Base-by-base conservation (phyloP, 2,113 vertebrate genomes). In the Cyprinodon tularosa region DNA sequence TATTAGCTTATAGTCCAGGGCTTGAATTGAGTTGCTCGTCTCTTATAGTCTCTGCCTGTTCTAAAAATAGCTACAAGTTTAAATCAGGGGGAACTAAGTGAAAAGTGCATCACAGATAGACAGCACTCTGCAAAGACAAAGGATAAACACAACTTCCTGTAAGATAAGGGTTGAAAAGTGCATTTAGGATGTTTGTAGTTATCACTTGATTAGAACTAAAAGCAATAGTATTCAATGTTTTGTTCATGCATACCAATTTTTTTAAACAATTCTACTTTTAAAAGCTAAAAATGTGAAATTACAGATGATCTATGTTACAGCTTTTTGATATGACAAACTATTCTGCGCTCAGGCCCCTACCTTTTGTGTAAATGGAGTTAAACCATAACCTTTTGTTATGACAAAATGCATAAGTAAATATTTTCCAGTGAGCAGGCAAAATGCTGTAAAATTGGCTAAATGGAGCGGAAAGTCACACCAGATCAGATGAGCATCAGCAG, bases 401-500 rank as follows among this genome's bases (percentile, higher is more conserved):
- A 14, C 6, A 65, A 29, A 66, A 65, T n/a, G 20, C 12, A 76
- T 1, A 20, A 63, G 17, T 14, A 60, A 12, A 10, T 59, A 73
- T 60, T 1, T 12, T 20, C 66, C 38, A 13, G 36, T 40, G 47
- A 48, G 29, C 42, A 69, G 57, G 37, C 60, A 38, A 82, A 66
- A 84, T 71, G 45, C 3, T 59, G 67, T 53, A 10, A 44, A 40
- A 67, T 77, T 77, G 37, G 44, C 68, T n/a, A 82, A 62, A 76
- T 62, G 29, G 60, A 38, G 22, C 68, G 77, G 62, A 44, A 62
- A 74, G 71, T 71, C 63, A 62, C 71, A 38, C 15, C 62, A 39
- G 29, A 80, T 87, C 82, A 85, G 76, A 77, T 82, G 87, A 84
- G 86, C 73, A 63, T 84, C 89, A 90, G 82, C 80, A 85, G 89